Conservation (phyloP, 1,140 invertebrate genomes). For the Drosophila takahashii region DNA sequence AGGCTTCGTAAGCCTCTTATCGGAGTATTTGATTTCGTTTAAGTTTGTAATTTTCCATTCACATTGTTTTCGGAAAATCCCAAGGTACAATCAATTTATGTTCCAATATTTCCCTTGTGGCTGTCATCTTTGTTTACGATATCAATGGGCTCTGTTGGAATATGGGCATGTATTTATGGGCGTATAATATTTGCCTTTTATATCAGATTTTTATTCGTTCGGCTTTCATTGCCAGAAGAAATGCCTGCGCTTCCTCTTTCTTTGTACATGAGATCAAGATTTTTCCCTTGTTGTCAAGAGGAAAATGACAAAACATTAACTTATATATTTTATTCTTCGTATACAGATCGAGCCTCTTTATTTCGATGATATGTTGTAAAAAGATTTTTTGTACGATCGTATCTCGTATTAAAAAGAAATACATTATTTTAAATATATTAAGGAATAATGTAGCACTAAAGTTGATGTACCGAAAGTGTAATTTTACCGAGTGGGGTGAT, state of each 20-base stretch:
- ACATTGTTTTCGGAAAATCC: constrained; percentile 21
- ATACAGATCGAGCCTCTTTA: neutral
- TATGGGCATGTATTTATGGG: neutral
- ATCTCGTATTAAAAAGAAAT: neutral
- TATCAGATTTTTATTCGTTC: constrained; percentile 21
- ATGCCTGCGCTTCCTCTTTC: constrained; percentile 21
- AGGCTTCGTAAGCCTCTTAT: constrained; percentile 22
- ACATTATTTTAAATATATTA: neutral
- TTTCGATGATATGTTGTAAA: neutral
- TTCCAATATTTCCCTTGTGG: constrained; percentile 4
- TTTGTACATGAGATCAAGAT: constrained; percentile 29
- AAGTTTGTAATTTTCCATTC: constrained; percentile 18
- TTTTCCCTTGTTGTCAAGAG: constrained; percentile 17
- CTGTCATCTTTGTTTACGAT: constrained; percentile 13
- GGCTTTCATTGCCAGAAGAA: constrained; percentile 7
- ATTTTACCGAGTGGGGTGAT: too few relatives aligned
- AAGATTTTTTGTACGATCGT: neutral
- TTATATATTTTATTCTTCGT: neutral
- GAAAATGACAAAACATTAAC: constrained; percentile 4
- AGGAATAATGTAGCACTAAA: neutral
- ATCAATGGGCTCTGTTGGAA: constrained; percentile 16
- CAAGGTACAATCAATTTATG: neutral
- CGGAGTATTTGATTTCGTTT: neutral
- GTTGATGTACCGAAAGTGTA: too few relatives aligned
- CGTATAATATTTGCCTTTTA: constrained; percentile 26